phyloP scores from a whole-genome alignment of 2,113 vertebrate species.

The Lycaon pictus region DNA sequence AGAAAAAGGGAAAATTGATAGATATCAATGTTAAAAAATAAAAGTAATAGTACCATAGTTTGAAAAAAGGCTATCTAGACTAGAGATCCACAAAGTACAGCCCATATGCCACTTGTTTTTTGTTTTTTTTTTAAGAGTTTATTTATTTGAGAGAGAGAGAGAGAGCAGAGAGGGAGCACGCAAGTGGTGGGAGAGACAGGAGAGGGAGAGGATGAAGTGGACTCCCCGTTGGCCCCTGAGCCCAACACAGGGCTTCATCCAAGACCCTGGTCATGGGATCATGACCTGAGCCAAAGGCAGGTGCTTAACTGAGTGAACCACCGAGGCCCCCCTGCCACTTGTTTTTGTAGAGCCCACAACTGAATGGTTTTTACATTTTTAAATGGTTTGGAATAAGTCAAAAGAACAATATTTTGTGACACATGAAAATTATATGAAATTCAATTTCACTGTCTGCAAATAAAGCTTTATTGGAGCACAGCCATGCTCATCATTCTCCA shows the following conservation, averaged over 20 bases:
- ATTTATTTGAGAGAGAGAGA: too few relatives aligned
- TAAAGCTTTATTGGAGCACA: background rate
- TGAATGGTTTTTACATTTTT: slow-evolving; percentile 8
- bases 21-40: background rate
- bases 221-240: too few relatives aligned
- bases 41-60: background rate
- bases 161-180: too few relatives aligned
- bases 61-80: background rate
- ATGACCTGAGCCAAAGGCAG: too few relatives aligned
- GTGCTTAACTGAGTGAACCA: too few relatives aligned
- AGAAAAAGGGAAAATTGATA: background rate
- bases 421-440: background rate
- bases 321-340: background rate
- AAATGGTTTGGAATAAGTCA: background rate
- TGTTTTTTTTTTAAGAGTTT: too few relatives aligned
- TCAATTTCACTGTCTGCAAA: background rate
- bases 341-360: background rate
- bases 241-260: too few relatives aligned
- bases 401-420: background rate
- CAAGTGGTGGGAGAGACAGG: too few relatives aligned
- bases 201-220: too few relatives aligned
- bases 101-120: background rate
- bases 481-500: background rate
- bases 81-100: background rate
- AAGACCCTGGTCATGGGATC: too few relatives aligned